These are phyloP conservation scores for Nesoenas mayeri DNA, from an alignment of 2,113 vertebrate species.

Conservation along the genomic window DNA sequence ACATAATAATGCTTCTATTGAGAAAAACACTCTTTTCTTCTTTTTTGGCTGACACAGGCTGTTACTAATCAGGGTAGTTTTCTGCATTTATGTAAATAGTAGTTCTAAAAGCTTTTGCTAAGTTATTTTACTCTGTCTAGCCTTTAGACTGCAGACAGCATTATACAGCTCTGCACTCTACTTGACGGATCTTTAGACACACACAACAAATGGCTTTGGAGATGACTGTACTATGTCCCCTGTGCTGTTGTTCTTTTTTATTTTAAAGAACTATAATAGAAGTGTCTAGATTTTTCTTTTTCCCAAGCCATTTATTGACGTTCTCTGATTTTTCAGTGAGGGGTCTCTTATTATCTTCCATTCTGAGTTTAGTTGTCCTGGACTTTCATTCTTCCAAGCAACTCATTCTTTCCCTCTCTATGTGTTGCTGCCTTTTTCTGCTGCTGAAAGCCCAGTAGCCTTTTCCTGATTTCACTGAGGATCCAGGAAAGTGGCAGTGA, in stretches of 20 bases:
- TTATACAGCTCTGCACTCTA: not conserved
- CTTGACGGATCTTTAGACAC: not conserved
- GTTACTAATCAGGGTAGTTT: not conserved
- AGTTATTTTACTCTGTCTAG: not conserved
- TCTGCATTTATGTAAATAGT: not conserved
- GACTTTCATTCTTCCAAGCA: not conserved
- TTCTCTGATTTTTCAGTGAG: not conserved
- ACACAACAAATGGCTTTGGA: not conserved
- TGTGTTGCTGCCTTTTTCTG: accelerated
- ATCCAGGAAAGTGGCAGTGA: not conserved
- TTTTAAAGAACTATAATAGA: not conserved
- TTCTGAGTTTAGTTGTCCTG: not conserved
- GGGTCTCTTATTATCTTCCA: not conserved
- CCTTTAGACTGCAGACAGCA: not conserved
- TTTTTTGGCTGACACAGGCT: not conserved
- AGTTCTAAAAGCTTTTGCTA: not conserved
- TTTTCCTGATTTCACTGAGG: not conserved
- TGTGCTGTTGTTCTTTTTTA: not conserved
- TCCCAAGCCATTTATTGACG: not conserved
- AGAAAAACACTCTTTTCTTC: not conserved
- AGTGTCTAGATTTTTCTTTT: not conserved
- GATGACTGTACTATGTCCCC: not conserved
- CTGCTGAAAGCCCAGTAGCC: not conserved
- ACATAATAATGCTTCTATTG: not conserved
- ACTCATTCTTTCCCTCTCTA: not conserved